Evolutionary conservation across 2,888 invertebrate genomes (phyloP), one percentile per base, ranked within the genome.

Genomic region (Parasteatoda lunata): DNA sequence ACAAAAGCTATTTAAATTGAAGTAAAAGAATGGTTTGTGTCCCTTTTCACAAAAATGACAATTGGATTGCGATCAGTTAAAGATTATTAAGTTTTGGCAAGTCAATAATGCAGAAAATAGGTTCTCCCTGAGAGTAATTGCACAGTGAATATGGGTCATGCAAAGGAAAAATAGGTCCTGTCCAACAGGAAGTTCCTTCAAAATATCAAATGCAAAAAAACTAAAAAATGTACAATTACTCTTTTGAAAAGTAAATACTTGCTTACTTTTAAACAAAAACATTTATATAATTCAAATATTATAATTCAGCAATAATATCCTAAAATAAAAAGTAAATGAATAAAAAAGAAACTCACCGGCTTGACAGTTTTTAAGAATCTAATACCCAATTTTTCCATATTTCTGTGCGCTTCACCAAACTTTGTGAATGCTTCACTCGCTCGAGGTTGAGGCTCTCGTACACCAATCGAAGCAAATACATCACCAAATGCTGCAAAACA

Each of bases 401-500:
- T 94, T 30, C 98, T 93, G 91, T 99, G 99, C 90, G 97, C 96
- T 90, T 98, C 97, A 0, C 98, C 98, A 91, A 99, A 98, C 90
- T 95, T 95, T 30, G 97, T 95, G 92, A 99, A 99, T 0, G 98
- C 98, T 91, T 98, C 97, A 51, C 98, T 97, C 0, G 98, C 98
- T 82, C 97, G 94, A 0, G 97, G 96, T 91, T 98, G 98, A 0
- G 98, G 98, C 91, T 99, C 99, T 81, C 98, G 94, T 0, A 98
- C 98, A 0, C 99, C 99, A 89, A 99, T 97, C 11, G 95, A 95
- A 1, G 97, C 96, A 92, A 99, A 99, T 52, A 97, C 95, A 91
- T 99, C 98, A 0, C 99, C 99, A 92, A 99, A 96, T 0, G 95
- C 95, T 94, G 94, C 30, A 51, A 91, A 90, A 71, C 45, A 54